These are phyloP conservation scores for Aptenodytes patagonicus DNA, from an alignment of 2,113 vertebrate genomes.

Conservation along the genomic window DNA sequence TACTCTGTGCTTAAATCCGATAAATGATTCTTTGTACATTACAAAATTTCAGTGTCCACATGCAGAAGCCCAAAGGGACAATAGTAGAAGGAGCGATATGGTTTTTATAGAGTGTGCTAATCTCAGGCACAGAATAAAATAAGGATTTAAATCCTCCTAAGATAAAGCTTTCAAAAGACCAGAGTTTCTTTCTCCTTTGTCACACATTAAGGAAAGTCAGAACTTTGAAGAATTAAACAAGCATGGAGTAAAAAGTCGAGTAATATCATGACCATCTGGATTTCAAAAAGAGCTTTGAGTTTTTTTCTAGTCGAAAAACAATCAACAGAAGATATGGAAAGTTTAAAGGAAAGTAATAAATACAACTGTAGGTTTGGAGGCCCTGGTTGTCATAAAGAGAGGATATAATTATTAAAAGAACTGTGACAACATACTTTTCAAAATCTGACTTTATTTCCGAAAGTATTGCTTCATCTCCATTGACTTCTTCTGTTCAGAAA, in stretches of 20 bases:
- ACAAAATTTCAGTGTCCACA: neutral
- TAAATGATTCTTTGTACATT: neutral
- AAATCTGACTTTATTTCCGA: neutral
- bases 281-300: neutral
- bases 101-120: neutral
- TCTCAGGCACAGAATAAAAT: neutral
- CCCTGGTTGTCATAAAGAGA: neutral
- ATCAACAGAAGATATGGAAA: neutral
- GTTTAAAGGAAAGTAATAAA: neutral
- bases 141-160: neutral
- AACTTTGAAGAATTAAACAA: neutral
- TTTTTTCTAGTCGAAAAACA: neutral
- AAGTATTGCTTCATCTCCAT: neutral
- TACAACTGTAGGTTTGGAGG: neutral
- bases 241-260: neutral
- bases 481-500: neutral
- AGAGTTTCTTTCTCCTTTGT: neutral
- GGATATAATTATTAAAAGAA: neutral
- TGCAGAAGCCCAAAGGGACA: neutral
- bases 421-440: neutral
- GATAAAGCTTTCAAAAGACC: neutral
- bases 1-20: neutral
- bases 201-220: neutral
- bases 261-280: neutral
- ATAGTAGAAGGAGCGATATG: neutral